Base-by-base conservation (phyloP, 2,113 vertebrate species). In the Otis tarda region DNA sequence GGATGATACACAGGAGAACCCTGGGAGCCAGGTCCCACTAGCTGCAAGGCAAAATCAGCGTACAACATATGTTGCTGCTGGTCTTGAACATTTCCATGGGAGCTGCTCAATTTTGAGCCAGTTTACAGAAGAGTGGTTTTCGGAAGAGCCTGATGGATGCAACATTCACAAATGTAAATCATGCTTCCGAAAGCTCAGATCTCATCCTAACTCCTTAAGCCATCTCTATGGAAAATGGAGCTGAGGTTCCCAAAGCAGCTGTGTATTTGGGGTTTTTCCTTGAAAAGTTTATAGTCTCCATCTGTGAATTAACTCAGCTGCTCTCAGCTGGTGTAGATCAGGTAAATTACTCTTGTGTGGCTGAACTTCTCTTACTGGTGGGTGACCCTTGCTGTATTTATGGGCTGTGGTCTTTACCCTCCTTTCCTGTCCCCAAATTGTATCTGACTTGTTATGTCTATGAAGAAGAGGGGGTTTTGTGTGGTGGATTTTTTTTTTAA, bases 371-470 rank as follows among this genome's bases (percentile, higher is more conserved):
- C 57, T 60, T 61, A 70, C 14, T 50, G 1, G 0, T 9, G 25
- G 22, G 31, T 74, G 14, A 78, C 2, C 2, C 27, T 47, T 59
- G 63, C 15, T 93, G 0, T 83, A 67, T 89, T 81, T 82, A 67
- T 83, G 52, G 39, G 45, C 50, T 67, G 50, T 10, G 57, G 43
- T 53, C 37, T 53, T 25, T 21, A 18, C 6, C 4, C 3, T 14
- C 0, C 1, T 1, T 7, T 1, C 21, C 49, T 11, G 12, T 14
- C 12, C 10, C 11, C 1, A 1, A 5, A 1, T 18, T 87, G 14
- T 14, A 55, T 17, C 25, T 82, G 28, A 9, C 9, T 59, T 4
- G 13, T 33, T 84, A 30, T 56, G 39, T 5, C 3, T 25, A 1
- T 30, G 20, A 63, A 84, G 23, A 8, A 27, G 18, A 71, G 47